Percentiles rank a stretch among this genome's conserved stretches.
These are phyloP conservation scores for Columba guinea DNA, from an alignment of 2,797 vertebrate species.

Conservation along the genomic window DNA sequence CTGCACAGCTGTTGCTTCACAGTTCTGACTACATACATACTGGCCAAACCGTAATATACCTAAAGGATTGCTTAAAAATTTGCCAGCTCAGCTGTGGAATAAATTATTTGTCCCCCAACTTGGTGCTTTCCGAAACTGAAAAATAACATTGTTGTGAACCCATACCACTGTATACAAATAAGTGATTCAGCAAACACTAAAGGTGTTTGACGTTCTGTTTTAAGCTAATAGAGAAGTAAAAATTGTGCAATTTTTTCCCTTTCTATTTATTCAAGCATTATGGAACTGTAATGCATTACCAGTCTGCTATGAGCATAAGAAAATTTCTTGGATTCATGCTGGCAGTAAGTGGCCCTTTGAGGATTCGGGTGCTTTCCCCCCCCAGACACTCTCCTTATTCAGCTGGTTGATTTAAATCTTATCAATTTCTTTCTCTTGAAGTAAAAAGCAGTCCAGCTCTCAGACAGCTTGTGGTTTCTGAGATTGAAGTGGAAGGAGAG, in stretches of 20 bases:
- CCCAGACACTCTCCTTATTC: not conserved
- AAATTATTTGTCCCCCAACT: not conserved
- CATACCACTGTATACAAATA: not conserved
- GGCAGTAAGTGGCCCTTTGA: conserved; percentile 41
- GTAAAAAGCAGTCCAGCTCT: conserved; percentile 20
- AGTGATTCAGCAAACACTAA: not conserved
- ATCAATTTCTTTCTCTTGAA: conserved; percentile 20
- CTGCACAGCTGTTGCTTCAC: not conserved
- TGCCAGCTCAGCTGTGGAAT: not conserved
- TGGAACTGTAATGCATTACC: not conserved
- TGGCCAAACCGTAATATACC: not conserved
- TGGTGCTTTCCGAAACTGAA: not conserved
- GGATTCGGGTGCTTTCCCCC: not conserved
- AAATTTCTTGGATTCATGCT: not conserved
- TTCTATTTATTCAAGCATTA: not conserved
- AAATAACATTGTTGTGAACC: not conserved
- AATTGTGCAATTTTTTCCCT: not conserved
- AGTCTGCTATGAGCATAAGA: not conserved
- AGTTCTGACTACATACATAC: not conserved
- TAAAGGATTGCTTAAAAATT: not conserved
- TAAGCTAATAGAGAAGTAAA: not conserved
- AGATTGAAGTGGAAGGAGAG: not conserved
- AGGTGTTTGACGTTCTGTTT: not conserved
- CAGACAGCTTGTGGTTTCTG: not conserved
- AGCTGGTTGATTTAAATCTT: conserved; percentile 47